A percentile compares a stretch with the other conserved stretches of the same genome.
Evolutionary conservation across 2,113 vertebrate species (phyloP).

Genomic region (Trogon surrucura): DNA sequence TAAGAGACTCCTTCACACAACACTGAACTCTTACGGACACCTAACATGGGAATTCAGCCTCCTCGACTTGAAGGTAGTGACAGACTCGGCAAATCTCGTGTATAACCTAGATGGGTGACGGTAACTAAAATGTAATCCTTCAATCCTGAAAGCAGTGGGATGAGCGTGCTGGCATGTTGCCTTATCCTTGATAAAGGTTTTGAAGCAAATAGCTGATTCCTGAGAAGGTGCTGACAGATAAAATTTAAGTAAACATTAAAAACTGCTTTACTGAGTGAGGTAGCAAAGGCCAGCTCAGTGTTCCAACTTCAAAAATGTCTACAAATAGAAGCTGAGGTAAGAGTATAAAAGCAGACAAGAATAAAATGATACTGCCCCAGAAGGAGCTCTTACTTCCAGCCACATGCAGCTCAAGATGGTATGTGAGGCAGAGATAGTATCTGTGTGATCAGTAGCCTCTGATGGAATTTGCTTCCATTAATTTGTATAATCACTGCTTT

Average conservation of each 20-base stretch:
- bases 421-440: background rate
- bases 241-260: background rate
- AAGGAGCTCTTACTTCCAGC: background rate
- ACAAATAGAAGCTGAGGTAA: background rate
- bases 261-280: background rate
- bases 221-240: background rate
- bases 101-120: background rate
- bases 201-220: background rate
- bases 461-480: background rate
- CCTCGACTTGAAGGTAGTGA: background rate
- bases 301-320: background rate
- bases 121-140: background rate
- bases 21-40: background rate
- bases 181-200: background rate
- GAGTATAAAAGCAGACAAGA: background rate
- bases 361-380: background rate
- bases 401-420: background rate
- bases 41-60: background rate
- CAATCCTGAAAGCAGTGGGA: background rate
- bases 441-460: background rate
- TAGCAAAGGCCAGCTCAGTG: background rate
- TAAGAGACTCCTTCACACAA: background rate
- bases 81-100: background rate
- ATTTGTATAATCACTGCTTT: background rate
- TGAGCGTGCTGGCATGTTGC: background rate